Base-by-base conservation (phyloP, 2,797 vertebrate species). In the Graptemys geographica region DNA sequence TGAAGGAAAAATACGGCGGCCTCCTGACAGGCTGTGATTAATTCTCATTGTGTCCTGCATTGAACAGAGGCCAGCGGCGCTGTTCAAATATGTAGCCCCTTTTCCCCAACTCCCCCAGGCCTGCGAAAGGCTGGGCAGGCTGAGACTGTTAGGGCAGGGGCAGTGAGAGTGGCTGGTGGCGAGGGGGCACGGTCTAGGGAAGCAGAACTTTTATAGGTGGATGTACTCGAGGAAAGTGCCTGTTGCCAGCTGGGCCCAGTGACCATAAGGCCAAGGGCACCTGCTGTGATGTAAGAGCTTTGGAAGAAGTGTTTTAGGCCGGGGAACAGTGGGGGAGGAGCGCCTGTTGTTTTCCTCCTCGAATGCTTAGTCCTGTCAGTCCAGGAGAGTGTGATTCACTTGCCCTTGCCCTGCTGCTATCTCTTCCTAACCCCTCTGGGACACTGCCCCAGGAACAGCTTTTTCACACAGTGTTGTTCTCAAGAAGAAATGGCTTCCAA, bases 21-120 rank as follows among this genome's bases (percentile, higher is more conserved):
- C 93, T 72, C 89, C 83, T 84, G 95, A 90, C 55, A 55, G 83
- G 44, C 88, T 49, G 83, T 93, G 96, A 97, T 97, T 96, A 95
- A 95, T 89, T 49, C 84, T 93, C 83, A 92, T 94, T 94, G 95
- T 96, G 89, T 93, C 89, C 91, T 0, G 1, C 21, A 15, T 5
- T 90, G 94, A 90, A 49, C 90, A 90, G 74, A 15, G 83, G 95
- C 94, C 93, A 93, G 92, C 47, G 88, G 87, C 52, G 84, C 91
- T 81, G 83, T 52, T 86, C 33, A 23, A 62, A 44, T 74, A 33
- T 0, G n/a, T 76, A 41, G 7, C 2, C 44, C 1, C 0, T 0
- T 5, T 5, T n/a, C 6, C 41, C 5, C 0, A 0, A 4, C 33
- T 1, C 0, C 52, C 52, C 1, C 21, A 44, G 51, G 44, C 51